Evolutionary conservation across 2,888 invertebrate species (phyloP).

Genomic region (Cetonia aurata): DNA sequence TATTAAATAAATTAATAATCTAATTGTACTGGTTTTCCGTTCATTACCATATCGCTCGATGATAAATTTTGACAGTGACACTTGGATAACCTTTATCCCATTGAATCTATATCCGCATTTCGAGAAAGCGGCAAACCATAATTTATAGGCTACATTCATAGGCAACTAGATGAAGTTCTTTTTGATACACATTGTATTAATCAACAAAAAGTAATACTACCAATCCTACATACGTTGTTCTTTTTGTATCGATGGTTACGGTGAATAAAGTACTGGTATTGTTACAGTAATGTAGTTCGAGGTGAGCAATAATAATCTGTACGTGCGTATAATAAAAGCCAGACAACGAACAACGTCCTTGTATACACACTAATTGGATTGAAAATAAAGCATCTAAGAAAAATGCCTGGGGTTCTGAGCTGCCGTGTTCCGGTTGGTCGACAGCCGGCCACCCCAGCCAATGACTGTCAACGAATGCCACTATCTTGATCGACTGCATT

Average conservation of each 20-base stretch:
- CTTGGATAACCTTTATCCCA: too few relatives aligned
- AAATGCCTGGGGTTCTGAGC: conserved; percentile 45
- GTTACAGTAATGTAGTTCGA: conserved; percentile 24
- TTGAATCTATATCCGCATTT: too few relatives aligned
- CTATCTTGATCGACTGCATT: conserved; percentile 46
- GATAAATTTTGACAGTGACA: too few relatives aligned
- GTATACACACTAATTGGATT: conserved; percentile 47
- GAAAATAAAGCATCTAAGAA: conserved; percentile 46
- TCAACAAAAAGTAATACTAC: too few relatives aligned
- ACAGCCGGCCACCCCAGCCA: conserved; percentile 42
- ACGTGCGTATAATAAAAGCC: conserved; percentile 38
- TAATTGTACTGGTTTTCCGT: too few relatives aligned
- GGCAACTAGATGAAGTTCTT: too few relatives aligned
- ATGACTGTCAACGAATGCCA: conserved; percentile 44
- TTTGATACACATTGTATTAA: too few relatives aligned
- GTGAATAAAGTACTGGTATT: conserved; percentile 8
- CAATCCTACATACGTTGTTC: not conserved
- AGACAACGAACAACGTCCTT: conserved; percentile 44
- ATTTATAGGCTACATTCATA: too few relatives aligned
- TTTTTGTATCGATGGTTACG: conserved; percentile 5
- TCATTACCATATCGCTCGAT: too few relatives aligned
- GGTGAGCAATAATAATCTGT: conserved; percentile 30
- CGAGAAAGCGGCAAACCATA: too few relatives aligned
- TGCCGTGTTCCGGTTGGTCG: conserved; percentile 47
- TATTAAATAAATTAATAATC: too few relatives aligned